Conservation (phyloP, 1,140 invertebrate genomes). For the Drosophila tristis region DNA sequence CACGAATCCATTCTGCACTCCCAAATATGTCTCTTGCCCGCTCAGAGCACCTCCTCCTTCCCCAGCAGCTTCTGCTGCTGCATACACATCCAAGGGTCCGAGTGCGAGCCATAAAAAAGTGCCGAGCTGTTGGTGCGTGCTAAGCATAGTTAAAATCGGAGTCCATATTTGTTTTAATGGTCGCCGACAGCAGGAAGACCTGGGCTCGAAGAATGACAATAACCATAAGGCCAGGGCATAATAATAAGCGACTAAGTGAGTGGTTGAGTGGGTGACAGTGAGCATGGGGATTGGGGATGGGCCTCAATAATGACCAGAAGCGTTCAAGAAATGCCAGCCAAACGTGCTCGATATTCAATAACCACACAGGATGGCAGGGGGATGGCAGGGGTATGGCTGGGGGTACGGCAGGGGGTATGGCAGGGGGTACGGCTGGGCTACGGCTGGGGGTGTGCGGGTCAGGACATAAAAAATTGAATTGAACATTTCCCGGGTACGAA, state of each 20-base stretch:
- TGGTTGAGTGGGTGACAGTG: constrained; percentile 48
- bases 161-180: constrained; percentile 72
- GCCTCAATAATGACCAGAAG: constrained; percentile 74
- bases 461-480: constrained; percentile 71
- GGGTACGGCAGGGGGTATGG: too few relatives aligned
- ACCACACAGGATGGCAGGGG: constrained; percentile 44
- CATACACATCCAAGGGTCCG: constrained; percentile 5
- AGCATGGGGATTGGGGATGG: neutral
- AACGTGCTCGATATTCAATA: constrained; percentile 80
- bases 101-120: constrained; percentile 38
- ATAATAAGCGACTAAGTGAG: constrained; percentile 75
- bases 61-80: too few relatives aligned
- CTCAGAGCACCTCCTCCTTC: too few relatives aligned
- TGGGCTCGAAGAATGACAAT: constrained; percentile 49
- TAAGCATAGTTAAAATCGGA: constrained; percentile 62
- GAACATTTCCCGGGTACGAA: constrained; percentile 68
- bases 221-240: constrained; percentile 64
- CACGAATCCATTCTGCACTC: too few relatives aligned
- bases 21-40: too few relatives aligned
- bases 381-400: constrained; percentile 1
- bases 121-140: constrained; percentile 64
- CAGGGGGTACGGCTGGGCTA: neutral
- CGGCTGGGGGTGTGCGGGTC: neutral
- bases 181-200: constrained; percentile 20
- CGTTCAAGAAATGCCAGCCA: constrained; percentile 18